Evolutionary conservation across 2,888 invertebrate species (phyloP), one percentile per base, ranked within the genome.

Genomic region (Pilophorus perplexus): DNA sequence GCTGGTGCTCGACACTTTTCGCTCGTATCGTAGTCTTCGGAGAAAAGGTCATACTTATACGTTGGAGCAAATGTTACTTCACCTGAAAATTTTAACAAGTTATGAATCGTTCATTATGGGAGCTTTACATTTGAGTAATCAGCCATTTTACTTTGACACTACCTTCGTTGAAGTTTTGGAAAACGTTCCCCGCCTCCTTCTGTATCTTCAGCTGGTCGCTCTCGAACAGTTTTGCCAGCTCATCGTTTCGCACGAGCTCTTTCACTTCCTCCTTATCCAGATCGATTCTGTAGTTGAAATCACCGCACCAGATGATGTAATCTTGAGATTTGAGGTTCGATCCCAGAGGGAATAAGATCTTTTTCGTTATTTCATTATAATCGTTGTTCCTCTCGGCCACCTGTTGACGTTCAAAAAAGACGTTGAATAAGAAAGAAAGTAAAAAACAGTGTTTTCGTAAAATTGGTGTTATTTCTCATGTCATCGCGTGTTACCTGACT

Each of bases 271-370:
- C 96, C 75, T 93, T 93, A 71, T 92, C 89, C 84, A 98, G 85
- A 77, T 98, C 96, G 67, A 99, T 88, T 66, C 99, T 85, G 76
- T 99, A 99, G 78, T 99, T 99, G 77, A 99, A 99, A 80, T 99
- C 99, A 0, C 99, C 99, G 77, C 97, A 94, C 98, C 98, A 99
- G 78, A 99, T 97, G 1, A 99, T 88, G 77, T 95, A 97, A 79
- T 99, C 99, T 76, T 99, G 98, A 1, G 94, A 91, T 77, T 92
- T 90, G 4, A 98, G 79, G 0, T 90, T 89, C 68, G 94, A 83
- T 8, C 93, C 94, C 90, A 93, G 91, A 1, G 93, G 93, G 76
- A 93, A 93, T 6, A 87, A 84, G 66, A 93, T 82, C 81, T 94
- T 96, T 73, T 91, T 83, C 0, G 91, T 90, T 67, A 99, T 97